Conservation (phyloP, 2,888 invertebrate genomes). For the Erebia palarica region DNA sequence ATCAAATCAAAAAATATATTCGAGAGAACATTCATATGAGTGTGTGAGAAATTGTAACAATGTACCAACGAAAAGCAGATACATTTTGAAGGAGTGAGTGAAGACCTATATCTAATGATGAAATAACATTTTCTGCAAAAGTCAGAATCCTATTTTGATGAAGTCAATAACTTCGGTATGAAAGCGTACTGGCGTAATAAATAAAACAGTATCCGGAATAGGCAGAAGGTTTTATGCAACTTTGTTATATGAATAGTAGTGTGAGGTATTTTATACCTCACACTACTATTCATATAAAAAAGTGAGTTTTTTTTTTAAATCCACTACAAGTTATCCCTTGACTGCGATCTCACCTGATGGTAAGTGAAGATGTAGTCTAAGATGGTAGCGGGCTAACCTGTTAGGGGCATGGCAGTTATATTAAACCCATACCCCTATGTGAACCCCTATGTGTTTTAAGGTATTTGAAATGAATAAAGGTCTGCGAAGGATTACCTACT, state of each 20-base stretch:
- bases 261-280: conserved; percentile 1
- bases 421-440: too few relatives aligned
- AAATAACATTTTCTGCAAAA: not conserved
- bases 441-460: too few relatives aligned
- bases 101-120: not conserved
- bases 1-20: not conserved
- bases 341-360: too few relatives aligned
- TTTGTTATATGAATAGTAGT: not conserved
- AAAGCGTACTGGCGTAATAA: conserved; percentile 6
- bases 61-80: not conserved
- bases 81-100: not conserved
- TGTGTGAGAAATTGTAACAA: not conserved
- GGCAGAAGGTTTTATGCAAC: not conserved
- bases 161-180: not conserved
- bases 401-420: too few relatives aligned
- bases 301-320: too few relatives aligned
- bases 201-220: not conserved
- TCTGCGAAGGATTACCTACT: too few relatives aligned
- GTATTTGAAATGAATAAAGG: too few relatives aligned
- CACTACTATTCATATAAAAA: too few relatives aligned
- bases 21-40: not conserved
- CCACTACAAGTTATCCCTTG: too few relatives aligned
- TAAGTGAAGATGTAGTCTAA: too few relatives aligned
- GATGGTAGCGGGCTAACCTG: too few relatives aligned
- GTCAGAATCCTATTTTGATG: not conserved